Evolutionary conservation across 1,140 invertebrate genomes (phyloP).

Genomic region (Meloidogyne hapla): DNA sequence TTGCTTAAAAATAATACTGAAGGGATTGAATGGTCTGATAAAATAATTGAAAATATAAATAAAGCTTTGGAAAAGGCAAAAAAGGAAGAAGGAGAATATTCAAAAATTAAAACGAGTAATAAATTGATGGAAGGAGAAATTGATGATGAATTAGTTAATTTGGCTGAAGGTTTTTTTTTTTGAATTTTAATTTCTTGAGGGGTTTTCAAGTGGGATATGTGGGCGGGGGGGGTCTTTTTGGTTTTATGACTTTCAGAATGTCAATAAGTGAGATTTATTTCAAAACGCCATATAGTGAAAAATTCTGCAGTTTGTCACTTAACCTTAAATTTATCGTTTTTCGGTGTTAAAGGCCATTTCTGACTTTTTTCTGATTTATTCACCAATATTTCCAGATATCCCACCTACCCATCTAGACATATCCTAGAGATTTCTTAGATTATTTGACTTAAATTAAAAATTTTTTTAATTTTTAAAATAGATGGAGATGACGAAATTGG

Average conservation of each 20-base stretch:
- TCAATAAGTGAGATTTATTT: too few species aligned
- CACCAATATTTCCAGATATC: too few species aligned
- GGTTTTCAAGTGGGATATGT: too few species aligned
- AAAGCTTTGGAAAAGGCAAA: neutral
- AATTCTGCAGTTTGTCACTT: too few species aligned
- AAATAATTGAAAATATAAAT: slow-evolving; percentile 2
- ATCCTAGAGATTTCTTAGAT: too few species aligned
- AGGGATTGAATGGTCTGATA: neutral
- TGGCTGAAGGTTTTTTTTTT: slow-evolving; percentile 14
- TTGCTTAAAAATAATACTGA: neutral
- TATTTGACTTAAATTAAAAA: neutral
- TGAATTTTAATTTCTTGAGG: neutral
- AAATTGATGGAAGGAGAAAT: neutral
- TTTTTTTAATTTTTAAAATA: slow-evolving; percentile 8
- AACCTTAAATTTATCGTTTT: too few species aligned
- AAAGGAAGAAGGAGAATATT: neutral
- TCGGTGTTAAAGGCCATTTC: too few species aligned
- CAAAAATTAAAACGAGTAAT: neutral
- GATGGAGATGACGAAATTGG: slow-evolving; percentile 23
- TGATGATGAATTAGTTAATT: neutral
- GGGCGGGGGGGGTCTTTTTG: too few species aligned
- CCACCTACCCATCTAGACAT: too few species aligned
- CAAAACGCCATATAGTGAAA: too few species aligned
- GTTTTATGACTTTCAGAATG: too few species aligned
- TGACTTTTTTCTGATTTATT: too few species aligned